Conservation (phyloP, 1,140 invertebrate species). For the Conus ventricosus region DNA sequence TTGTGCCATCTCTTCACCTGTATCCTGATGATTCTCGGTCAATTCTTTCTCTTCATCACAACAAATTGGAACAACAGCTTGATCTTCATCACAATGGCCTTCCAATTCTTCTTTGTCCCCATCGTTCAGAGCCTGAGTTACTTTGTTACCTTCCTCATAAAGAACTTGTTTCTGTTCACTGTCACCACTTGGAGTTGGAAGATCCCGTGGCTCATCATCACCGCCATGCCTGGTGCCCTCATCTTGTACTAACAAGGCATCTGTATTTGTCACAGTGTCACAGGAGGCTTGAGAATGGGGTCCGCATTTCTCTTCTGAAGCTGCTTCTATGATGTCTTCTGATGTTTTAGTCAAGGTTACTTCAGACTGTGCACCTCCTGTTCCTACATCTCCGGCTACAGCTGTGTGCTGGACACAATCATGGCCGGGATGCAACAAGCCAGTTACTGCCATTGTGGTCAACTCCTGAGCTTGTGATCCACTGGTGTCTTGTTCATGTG, state of each 20-base stretch:
- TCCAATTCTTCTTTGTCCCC: not conserved
- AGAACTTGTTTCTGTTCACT: no score
- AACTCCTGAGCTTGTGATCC: not conserved
- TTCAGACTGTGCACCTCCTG: not conserved
- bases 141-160: no score
- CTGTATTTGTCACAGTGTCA: not conserved
- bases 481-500: not conserved
- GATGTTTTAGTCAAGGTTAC: not conserved
- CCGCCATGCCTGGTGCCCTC: not conserved
- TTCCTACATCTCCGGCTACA: not conserved
- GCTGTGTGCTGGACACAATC: not conserved
- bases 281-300: not conserved
- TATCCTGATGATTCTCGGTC: not conserved
- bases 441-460: not conserved
- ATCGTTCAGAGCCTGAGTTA: not conserved
- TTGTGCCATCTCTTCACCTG: not conserved
- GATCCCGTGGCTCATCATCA: not conserved
- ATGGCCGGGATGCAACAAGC: not conserved
- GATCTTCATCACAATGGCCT: not conserved
- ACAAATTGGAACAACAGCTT: not conserved
- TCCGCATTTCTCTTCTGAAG: not conserved
- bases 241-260: not conserved
- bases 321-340: not conserved
- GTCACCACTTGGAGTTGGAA: not conserved
- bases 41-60: not conserved